phyloP scores from a whole-genome alignment of 1,140 invertebrate genomes.

The Chironomus striatipennis region DNA sequence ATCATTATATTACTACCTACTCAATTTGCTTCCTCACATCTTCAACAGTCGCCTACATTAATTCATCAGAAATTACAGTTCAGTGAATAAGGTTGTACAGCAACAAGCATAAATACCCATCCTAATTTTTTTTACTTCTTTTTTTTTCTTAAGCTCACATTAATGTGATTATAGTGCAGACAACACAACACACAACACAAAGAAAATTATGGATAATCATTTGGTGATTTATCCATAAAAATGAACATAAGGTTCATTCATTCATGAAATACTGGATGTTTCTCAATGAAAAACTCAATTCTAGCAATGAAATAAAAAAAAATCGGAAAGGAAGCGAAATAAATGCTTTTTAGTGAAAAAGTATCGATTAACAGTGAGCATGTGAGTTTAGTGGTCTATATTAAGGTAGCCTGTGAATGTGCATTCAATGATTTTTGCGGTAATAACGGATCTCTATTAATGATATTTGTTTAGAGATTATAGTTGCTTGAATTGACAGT shows the following conservation, averaged over 20 bases:
- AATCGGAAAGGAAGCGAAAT: not conserved
- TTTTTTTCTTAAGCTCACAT: not conserved
- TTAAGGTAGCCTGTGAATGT: not conserved
- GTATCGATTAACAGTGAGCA: not conserved
- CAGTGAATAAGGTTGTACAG: not conserved
- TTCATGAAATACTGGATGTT: not conserved
- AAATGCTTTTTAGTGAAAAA: not conserved
- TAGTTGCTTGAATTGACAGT: too few relatives aligned
- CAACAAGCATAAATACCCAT: not conserved
- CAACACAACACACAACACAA: not conserved
- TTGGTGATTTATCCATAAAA: not conserved
- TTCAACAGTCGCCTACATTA: not conserved
- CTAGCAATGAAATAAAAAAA: not conserved
- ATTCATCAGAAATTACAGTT: not conserved
- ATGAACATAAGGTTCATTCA: not conserved
- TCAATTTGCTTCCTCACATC: not conserved
- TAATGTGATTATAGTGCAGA: not conserved
- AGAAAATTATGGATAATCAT: slow-evolving; percentile 17
- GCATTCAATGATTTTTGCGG: too few relatives aligned
- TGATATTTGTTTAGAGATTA: too few relatives aligned
- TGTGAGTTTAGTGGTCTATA: not conserved
- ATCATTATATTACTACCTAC: not conserved
- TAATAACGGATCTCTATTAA: too few relatives aligned
- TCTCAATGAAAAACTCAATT: not conserved
- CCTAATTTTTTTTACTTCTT: not conserved